Evolutionary conservation across 2,888 invertebrate genomes (phyloP), one percentile per base, ranked within the genome.

Genomic region (Drosophila limbata): DNA sequence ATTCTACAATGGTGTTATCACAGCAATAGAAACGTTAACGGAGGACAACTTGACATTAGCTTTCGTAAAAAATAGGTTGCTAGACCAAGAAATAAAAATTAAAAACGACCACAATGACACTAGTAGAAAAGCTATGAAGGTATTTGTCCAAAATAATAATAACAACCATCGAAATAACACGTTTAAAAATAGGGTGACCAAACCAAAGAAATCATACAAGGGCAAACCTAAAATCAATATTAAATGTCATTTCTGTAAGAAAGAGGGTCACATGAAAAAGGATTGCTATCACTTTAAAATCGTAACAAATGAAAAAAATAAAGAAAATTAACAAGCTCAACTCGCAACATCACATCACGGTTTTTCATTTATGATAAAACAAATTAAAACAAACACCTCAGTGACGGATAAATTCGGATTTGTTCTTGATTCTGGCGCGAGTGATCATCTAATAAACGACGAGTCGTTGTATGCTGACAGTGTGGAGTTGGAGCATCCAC

Each of bases 381-480:
- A n/a, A n/a, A n/a, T n/a, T 42, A 42, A 42, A 42, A 35, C 35
- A 13, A 35, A 35, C 35, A 35, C 13, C 10, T 19, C 19, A 11
- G 19, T 10, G 17, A 19, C 9, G 10, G 13, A 42, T 48, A 48
- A 48, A 9, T 15, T 11, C 10, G 21, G 10, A 3, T 37, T 39
- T 25, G 39, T 52, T 13, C 15, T 52, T 8, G 51, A 52, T 25
- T 52, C 51, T n/a, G 51, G 25, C 1, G 51, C 25, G 1, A 51
- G 37, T 21, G 37, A 51, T 13, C 51, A 51, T 51, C 51, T 51
- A 13, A 51, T 37, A 51, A 51, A 51, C 10, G 44, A 44, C 21
- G 13, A 44, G 19, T 21, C 13, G 2, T 28, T 47, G 3, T 28
- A 31, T 48, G n/a, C 28, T 21, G 40, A 52, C 13, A 17, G 15